Base-by-base conservation (phyloP, 1,140 invertebrate genomes). In the Sinonovacula constricta region DNA sequence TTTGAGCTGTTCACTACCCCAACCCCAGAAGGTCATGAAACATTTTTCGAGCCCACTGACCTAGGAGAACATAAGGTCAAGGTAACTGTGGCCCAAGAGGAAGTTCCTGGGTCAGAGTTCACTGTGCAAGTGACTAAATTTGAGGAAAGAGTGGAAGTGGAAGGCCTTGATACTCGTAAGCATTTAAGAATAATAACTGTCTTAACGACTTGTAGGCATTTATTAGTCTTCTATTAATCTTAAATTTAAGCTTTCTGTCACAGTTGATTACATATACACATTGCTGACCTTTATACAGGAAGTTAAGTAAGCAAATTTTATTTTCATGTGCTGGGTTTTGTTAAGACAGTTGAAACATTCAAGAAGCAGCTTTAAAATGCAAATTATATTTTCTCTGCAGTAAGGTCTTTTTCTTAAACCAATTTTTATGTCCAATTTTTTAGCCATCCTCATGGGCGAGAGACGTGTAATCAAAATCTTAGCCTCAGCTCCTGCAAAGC, bases 81-180 rank as follows among this genome's bases (percentile, higher is more conserved):
- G 83, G 94, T 96, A 74, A 98, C 98, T 91, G 99, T 98, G 93
- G 98, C 98, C 91, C 97, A 99, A 88, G 95, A 97, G 86, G 96
- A 98, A 91, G 98, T 99, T 88, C 97, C 97, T 2, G 97, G 98
- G 88, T 98, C 96, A 1, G 97, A 97, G 1, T 99, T 97, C 94
- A 97, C 96, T 89, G 95, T 92, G 24, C 98, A 97, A 93, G 95
- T 99, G 34, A 59, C 67, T 26, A 81, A 81, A 24, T 70, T 62
- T 60, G 79, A 78, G 59, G 69, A 66, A 51, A 59, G 49, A 33
- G 62, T 75, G 10, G 70, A 80, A 30, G 63, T 81, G 22, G 80
- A 78, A 63, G 75, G 75, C 2, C 31, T 70, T 2, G 66, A 69
- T 62, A 70, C 54, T 15, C 59, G 75, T 70, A 78, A 59, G 75